phyloP scores from a whole-genome alignment of 2,797 vertebrate species.

The Cuculus canorus region DNA sequence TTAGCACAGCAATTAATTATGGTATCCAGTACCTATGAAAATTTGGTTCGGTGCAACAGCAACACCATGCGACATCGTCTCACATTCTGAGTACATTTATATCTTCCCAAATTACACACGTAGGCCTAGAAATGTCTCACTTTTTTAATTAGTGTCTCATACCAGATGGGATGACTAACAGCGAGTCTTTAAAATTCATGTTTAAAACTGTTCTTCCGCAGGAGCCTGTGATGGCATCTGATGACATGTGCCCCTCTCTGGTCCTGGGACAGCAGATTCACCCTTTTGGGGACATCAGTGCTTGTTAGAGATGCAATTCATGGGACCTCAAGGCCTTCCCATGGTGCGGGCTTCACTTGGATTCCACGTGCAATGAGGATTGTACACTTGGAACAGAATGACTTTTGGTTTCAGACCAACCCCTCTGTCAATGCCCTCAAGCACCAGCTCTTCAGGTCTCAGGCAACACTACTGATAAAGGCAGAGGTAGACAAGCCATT shows the following conservation, averaged over 20 bases:
- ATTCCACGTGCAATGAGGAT: neutral
- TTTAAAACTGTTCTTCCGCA: neutral
- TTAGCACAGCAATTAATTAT: slow-evolving; percentile 38
- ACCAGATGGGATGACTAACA: slow-evolving; percentile 61
- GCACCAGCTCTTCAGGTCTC: neutral
- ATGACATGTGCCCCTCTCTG: fast-evolving
- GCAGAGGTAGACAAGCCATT: neutral
- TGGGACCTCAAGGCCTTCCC: neutral
- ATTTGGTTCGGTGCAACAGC: slow-evolving; percentile 41
- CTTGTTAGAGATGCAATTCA: neutral
- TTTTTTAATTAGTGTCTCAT: slow-evolving; percentile 43
- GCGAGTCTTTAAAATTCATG: neutral
- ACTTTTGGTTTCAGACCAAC: neutral
- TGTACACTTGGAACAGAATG: neutral
- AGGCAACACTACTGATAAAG: neutral
- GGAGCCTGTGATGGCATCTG: neutral
- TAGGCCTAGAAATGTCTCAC: slow-evolving; percentile 21
- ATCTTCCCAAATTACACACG: neutral
- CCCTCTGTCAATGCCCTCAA: neutral
- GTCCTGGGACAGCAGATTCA: fast-evolving
- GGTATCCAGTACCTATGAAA: neutral
- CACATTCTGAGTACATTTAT: neutral
- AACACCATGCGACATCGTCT: slow-evolving; percentile 17
- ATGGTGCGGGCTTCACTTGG: neutral
- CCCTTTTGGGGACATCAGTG: neutral